Conservation (phyloP, 2,888 invertebrate genomes). For the Argynnis bischoffii region DNA sequence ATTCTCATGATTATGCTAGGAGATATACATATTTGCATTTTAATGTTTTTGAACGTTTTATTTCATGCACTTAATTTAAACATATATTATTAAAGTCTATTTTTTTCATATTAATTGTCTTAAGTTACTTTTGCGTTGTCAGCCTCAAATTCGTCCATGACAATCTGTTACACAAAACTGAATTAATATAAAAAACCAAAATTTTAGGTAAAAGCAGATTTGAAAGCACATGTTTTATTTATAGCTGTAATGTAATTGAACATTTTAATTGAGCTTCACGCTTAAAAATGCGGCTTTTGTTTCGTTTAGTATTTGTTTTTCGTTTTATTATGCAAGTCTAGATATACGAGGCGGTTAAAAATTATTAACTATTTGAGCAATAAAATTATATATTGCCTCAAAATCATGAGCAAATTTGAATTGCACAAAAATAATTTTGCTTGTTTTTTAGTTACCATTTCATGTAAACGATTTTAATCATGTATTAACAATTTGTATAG, state of each 20-base stretch:
- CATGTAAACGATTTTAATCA: slow-evolving; percentile 43
- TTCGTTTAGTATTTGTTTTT: slow-evolving; percentile 18
- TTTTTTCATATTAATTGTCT: neutral
- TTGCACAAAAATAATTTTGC: slow-evolving; percentile 53
- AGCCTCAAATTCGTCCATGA: slow-evolving; percentile 56
- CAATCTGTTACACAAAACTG: slow-evolving; percentile 38
- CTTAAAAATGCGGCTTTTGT: slow-evolving; percentile 25
- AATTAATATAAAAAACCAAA: slow-evolving; percentile 50
- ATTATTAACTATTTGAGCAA: neutral
- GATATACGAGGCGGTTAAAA: neutral
- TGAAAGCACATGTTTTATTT: slow-evolving; percentile 54
- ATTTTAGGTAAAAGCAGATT: slow-evolving; percentile 53
- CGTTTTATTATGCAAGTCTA: slow-evolving; percentile 9
- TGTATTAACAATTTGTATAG: slow-evolving; percentile 44
- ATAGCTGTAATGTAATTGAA: too few relatives aligned
- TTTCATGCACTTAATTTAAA: too few relatives aligned
- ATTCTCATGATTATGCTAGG: too few relatives aligned
- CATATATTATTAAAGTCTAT: too few relatives aligned
- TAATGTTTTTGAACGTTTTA: too few relatives aligned
- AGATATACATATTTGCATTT: too few relatives aligned
- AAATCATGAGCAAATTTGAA: neutral
- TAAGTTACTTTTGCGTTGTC: slow-evolving; percentile 34
- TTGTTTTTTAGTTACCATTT: slow-evolving; percentile 68
- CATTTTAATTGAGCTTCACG: slow-evolving; percentile 18
- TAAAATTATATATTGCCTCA: neutral